phyloP scores from a whole-genome alignment of 2,113 vertebrate species.

The Aviceda subcristata region DNA sequence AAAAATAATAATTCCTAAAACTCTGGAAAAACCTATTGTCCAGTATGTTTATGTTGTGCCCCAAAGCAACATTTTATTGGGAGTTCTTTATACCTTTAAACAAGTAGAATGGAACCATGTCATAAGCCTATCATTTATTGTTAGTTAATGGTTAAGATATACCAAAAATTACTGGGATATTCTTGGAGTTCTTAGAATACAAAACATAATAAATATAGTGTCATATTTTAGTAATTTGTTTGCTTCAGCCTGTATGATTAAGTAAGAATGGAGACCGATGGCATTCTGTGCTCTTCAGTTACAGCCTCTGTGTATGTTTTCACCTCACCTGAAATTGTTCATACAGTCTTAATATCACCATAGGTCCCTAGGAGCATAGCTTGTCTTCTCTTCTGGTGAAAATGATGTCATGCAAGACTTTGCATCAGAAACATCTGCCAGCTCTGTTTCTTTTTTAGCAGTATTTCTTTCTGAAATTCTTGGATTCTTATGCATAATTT shows the following conservation, averaged over 20 bases:
- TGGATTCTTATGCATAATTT: not conserved
- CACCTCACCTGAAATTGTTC: not conserved
- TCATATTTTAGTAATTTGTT: not conserved
- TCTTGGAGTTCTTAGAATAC: not conserved
- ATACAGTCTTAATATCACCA: not conserved
- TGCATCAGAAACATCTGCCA: not conserved
- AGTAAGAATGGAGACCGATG: not conserved
- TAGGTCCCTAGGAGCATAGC: not conserved
- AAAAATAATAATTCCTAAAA: not conserved
- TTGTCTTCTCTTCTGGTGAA: not conserved
- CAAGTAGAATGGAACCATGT: not conserved
- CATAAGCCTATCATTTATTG: accelerated
- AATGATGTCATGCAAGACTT: not conserved
- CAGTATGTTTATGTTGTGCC: not conserved
- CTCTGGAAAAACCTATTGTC: not conserved
- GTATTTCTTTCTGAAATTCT: not conserved
- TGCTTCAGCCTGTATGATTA: not conserved
- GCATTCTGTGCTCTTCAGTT: not conserved
- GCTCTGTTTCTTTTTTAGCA: not conserved
- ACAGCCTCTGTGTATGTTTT: not conserved
- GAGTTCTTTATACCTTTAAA: not conserved
- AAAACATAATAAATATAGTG: not conserved
- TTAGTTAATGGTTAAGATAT: not conserved
- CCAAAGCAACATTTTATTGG: not conserved
- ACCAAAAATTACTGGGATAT: not conserved